Evolutionary conservation across 2,113 vertebrate genomes (phyloP), one percentile per base, ranked within the genome.

Genomic region (Notiomystis cincta): DNA sequence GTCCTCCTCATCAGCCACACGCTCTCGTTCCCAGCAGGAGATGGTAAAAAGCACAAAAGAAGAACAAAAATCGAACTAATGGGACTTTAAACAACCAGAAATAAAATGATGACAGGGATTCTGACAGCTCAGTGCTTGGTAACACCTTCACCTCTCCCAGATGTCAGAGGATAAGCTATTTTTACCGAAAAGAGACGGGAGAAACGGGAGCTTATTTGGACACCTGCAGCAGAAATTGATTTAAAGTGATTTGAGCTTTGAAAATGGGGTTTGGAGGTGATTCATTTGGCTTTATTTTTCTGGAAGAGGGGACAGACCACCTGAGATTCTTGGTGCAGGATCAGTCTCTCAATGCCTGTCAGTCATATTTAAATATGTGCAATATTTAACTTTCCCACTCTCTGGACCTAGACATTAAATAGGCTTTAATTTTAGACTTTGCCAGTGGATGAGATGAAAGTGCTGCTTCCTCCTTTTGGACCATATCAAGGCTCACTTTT

Each of bases 81-180:
- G 47, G 85, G 82, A 81, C 76, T 92, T 96, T 44, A 79, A 96
- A 90, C 70, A 77, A 91, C 91, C 90, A 89, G 80, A 93, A 96
- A 87, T 82, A 73, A 86, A 93, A 87, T 31, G 60, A 82, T 83
- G 77, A 93, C 92, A 95, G 92, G 42, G 83, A 84, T 88, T 87
- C 73, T 85, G 93, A 96, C 96, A 96, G 92, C 93, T 95, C 85
- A 93, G 86, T 72, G 90, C 89, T 93, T 96, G 95, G 83, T 93
- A 96, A 93, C 94, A 96, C 65, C 78, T 94, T 96, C 95, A 95
- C 96, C 95, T 97, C 92, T 95, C 89, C 85, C 78, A 93, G 82
- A 94, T 96, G 92, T 96, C 92, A 94, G 72, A 96, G 87, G 89
- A 86, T 76, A 87, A 92, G 82, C 69, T 95, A 96, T 96, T 97